Evolutionary conservation across 2,113 vertebrate species (phyloP).

Genomic region (Mesembrinibis cayennensis): DNA sequence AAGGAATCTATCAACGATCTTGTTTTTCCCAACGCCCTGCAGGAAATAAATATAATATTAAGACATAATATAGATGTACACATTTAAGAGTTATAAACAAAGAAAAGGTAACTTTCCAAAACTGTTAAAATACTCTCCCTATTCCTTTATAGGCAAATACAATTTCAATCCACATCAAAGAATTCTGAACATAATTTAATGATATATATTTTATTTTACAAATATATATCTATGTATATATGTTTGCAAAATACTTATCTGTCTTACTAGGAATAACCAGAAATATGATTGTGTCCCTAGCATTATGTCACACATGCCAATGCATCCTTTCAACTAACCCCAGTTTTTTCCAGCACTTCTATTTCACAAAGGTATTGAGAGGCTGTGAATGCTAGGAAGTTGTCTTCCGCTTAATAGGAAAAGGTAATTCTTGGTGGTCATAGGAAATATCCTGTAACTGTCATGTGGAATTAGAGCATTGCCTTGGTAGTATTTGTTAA

Average conservation of each 20-base stretch:
- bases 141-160: not conserved
- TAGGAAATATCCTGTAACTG: not conserved
- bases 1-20: conserved; percentile 94
- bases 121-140: not conserved
- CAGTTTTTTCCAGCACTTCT: not conserved
- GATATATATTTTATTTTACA: not conserved
- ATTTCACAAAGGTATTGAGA: not conserved
- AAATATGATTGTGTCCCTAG: not conserved
- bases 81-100: not conserved
- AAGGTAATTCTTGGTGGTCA: not conserved
- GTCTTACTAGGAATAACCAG: not conserved
- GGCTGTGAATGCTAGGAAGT: not conserved
- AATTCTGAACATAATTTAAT: not conserved
- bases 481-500: not conserved
- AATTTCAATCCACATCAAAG: not conserved
- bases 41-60: conserved; percentile 23
- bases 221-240: not conserved
- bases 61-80: not conserved
- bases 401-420: not conserved
- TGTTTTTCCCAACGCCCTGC: conserved; percentile 98
- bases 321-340: not conserved
- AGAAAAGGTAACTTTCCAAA: not conserved
- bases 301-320: not conserved
- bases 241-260: not conserved
- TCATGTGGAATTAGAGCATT: not conserved